A percentile compares a stretch with the other conserved stretches of the same genome.
Evolutionary conservation across 2,888 invertebrate species (phyloP).

Genomic region (Platyscelio sp.): DNA sequence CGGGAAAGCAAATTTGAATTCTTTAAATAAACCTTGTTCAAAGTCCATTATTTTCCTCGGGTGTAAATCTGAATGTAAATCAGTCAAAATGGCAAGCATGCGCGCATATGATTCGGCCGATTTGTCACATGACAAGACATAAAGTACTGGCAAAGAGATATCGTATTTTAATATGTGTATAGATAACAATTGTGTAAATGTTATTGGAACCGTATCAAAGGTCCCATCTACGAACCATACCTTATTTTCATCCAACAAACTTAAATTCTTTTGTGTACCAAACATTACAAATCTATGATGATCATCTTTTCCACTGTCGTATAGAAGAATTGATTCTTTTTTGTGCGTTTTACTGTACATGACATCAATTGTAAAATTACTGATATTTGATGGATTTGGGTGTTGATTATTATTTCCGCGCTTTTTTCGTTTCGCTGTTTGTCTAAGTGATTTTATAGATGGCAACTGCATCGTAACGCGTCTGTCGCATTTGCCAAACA

Average conservation of each 20-base stretch:
- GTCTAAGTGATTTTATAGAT: too few species aligned
- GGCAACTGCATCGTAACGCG: too few species aligned
- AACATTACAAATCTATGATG: too few species aligned
- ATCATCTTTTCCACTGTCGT: too few species aligned
- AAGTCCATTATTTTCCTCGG: background rate
- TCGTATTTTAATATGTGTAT: background rate
- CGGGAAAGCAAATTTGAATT: too few species aligned
- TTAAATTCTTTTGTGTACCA: background rate
- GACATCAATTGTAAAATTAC: too few species aligned
- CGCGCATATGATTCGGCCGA: background rate
- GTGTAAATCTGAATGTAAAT: background rate
- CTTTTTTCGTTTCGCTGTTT: too few species aligned
- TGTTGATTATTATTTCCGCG: too few species aligned
- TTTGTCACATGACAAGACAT: background rate
- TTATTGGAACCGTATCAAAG: background rate
- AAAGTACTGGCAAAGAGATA: background rate
- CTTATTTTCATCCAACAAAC: background rate
- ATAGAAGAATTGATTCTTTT: too few species aligned
- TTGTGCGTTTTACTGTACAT: too few species aligned
- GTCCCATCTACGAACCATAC: background rate
- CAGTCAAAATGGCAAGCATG: background rate
- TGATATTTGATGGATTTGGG: too few species aligned
- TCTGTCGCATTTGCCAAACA: background rate
- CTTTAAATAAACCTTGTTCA: too few species aligned
- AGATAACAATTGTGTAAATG: background rate